These are phyloP conservation scores for Acleris sparsana DNA, from an alignment of 2,888 invertebrate genomes.

Conservation along the genomic window DNA sequence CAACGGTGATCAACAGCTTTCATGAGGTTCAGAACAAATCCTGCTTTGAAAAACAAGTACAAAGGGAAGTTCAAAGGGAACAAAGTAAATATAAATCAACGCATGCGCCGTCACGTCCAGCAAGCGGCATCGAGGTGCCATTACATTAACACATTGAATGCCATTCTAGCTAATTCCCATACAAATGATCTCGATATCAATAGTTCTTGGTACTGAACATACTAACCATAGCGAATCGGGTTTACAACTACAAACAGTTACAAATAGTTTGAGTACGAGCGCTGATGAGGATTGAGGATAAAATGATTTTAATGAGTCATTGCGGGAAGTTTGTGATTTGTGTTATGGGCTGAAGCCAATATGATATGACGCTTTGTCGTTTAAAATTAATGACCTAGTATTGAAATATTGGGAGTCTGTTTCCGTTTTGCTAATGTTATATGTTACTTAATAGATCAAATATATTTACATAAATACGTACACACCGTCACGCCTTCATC, in stretches of 20 bases:
- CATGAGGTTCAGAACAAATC: conserved; percentile 44
- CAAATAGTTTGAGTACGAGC: conserved; percentile 10
- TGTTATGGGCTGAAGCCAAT: neutral
- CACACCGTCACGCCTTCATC: no score
- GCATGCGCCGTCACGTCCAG: conserved; percentile 56
- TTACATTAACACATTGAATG: conserved; percentile 12
- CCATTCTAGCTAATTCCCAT: no score
- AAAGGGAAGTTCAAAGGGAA: conserved; percentile 70
- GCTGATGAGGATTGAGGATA: conserved; percentile 21
- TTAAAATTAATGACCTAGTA: neutral
- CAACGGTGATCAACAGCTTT: no score
- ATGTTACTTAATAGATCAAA: no score
- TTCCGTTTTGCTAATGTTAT: no score
- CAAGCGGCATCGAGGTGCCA: conserved; percentile 56
- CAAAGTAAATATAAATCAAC: conserved; percentile 54
- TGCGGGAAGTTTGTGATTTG: neutral
- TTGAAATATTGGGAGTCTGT: no score
- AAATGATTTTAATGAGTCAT: conserved; percentile 23
- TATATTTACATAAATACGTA: no score
- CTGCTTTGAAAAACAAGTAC: no score
- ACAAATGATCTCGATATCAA: conserved; percentile 1
- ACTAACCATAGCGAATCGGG: conserved; percentile 31
- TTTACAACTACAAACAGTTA: conserved; percentile 29
- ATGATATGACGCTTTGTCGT: neutral
- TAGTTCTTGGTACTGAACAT: conserved; percentile 9